A percentile compares a stretch with the other conserved stretches of the same genome.
These are phyloP conservation scores for Acropternis orthonyx DNA, from an alignment of 2,797 vertebrate species.

Conservation along the genomic window DNA sequence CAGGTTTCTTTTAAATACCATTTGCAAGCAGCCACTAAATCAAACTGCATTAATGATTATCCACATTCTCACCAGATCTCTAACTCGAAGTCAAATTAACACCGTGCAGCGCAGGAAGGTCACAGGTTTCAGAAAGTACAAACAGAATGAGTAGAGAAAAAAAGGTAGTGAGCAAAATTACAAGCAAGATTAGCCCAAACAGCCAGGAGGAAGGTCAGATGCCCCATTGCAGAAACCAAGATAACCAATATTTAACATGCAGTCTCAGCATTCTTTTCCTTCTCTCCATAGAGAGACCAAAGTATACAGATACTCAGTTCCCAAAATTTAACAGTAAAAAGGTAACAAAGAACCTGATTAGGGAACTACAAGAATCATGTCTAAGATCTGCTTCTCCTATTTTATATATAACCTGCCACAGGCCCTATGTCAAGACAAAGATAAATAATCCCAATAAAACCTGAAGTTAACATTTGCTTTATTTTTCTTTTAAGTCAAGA, in stretches of 20 bases:
- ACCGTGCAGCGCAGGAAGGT: background rate
- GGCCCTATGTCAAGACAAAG: background rate
- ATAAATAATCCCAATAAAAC: background rate
- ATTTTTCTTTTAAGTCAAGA: background rate
- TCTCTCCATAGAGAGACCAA: background rate
- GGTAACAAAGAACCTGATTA: background rate
- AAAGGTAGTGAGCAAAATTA: background rate
- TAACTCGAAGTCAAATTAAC: background rate
- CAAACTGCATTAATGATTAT: background rate
- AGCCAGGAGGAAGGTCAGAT: background rate
- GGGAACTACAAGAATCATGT: background rate
- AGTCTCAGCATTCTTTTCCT: accelerated
- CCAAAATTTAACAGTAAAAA: background rate
- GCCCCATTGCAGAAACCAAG: background rate
- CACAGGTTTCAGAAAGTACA: background rate
- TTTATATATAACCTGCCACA: background rate
- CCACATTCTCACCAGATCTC: background rate
- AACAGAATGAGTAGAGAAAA: background rate
- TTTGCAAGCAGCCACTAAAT: background rate
- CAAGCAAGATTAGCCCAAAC: background rate
- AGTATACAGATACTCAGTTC: accelerated
- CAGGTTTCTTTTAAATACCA: background rate
- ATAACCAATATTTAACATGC: background rate
- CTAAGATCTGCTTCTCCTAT: background rate
- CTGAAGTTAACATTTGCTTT: background rate